Evolutionary conservation across 2,797 vertebrate genomes (phyloP).

Genomic region (Thunnus albacares): DNA sequence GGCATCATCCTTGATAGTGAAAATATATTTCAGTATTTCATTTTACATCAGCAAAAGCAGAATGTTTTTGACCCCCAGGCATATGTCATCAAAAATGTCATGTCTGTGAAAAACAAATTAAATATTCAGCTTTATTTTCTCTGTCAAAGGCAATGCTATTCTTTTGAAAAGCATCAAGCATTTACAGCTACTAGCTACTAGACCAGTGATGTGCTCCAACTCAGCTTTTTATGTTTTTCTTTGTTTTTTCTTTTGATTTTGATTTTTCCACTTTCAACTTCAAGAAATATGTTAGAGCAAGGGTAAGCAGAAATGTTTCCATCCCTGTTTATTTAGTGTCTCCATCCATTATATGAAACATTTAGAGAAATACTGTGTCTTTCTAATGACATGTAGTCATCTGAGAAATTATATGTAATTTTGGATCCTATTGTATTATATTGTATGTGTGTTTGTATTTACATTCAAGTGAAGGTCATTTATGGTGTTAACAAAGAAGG

Average conservation of each 20-base stretch:
- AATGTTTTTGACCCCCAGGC: constrained; percentile 18
- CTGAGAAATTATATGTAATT: constrained; percentile 2
- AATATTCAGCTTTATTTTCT: constrained; percentile 44
- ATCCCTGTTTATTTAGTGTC: constrained; percentile 53
- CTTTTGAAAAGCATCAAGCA: constrained; percentile 28
- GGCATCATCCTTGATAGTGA: neutral
- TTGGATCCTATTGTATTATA: constrained; percentile 4
- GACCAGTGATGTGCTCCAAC: constrained; percentile 14
- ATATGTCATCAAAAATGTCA: constrained; percentile 29
- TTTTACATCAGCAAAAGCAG: constrained; percentile 32
- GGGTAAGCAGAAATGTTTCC: constrained; percentile 86
- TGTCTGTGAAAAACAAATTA: constrained; percentile 30
- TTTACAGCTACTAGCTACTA: constrained; percentile 11
- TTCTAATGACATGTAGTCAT: neutral
- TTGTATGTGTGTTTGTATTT: constrained; percentile 35
- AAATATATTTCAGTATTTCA: constrained; percentile 25
- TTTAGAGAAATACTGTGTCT: constrained; percentile 25
- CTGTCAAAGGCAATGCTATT: constrained; percentile 28
- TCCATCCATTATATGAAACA: constrained; percentile 25
- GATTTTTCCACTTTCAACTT: constrained; percentile 75
- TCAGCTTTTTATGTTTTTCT: constrained; percentile 47
- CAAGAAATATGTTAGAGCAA: constrained; percentile 94
- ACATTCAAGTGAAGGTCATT: constrained; percentile 28
- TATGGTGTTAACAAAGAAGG: constrained; percentile 28
- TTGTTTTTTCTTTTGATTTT: constrained; percentile 70